Evolutionary conservation across 2,888 invertebrate species (phyloP).

Genomic region (Rhingia campestris): DNA sequence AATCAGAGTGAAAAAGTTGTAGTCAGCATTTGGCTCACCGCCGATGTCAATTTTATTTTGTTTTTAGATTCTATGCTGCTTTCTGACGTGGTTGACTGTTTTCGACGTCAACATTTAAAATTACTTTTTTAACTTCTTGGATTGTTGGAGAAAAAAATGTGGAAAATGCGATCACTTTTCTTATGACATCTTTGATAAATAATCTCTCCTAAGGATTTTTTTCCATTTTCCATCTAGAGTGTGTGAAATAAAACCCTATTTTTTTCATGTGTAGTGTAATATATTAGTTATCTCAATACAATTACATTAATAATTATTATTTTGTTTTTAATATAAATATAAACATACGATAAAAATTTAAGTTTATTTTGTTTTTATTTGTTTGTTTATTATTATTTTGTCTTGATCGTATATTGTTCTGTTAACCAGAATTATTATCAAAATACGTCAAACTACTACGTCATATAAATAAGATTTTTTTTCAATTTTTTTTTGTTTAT

Average conservation of each 20-base stretch:
- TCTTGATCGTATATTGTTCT: constrained; percentile 40
- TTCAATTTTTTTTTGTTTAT: not conserved
- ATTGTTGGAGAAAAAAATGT: too few species aligned
- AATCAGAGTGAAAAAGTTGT: too few species aligned
- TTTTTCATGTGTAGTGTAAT: constrained; percentile 13
- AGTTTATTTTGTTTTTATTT: constrained; percentile 36
- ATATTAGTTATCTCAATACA: constrained; percentile 59
- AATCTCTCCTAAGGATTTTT: not conserved
- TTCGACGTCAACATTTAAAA: too few species aligned
- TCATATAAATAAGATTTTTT: constrained; percentile 38
- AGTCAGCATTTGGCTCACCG: too few species aligned
- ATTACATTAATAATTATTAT: constrained; percentile 62
- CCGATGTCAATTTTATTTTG: too few species aligned
- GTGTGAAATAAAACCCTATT: not conserved
- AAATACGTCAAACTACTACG: constrained; percentile 60
- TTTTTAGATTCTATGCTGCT: too few species aligned
- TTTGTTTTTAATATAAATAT: constrained; percentile 56
- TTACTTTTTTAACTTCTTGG: too few species aligned
- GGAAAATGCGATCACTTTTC: too few species aligned
- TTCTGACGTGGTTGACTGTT: too few species aligned
- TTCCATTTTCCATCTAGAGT: too few species aligned
- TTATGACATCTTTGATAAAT: not conserved
- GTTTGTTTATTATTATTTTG: not conserved
- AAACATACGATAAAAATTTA: constrained; percentile 67
- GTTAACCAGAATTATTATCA: constrained; percentile 65